These are phyloP conservation scores for Spea bombifrons DNA, from an alignment of 2,113 vertebrate species.

Conservation along the genomic window DNA sequence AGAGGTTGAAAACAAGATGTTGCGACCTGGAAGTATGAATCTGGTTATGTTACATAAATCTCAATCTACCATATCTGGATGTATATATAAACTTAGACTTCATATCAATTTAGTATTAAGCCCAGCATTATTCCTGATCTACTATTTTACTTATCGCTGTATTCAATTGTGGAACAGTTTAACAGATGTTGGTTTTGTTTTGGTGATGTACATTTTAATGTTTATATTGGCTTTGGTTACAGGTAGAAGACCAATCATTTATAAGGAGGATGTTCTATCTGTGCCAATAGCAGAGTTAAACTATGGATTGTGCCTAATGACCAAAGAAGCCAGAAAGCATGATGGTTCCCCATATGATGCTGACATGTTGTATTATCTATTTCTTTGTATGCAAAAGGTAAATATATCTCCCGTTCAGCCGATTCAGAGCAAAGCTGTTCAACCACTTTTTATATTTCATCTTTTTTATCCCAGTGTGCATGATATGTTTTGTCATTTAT, in stretches of 20 bases:
- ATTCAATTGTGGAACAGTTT: too few species aligned
- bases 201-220: too few species aligned
- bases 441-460: too few species aligned
- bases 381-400: conserved; percentile 55
- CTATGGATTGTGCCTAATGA: conserved; percentile 53
- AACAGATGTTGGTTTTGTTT: too few species aligned
- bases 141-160: too few species aligned
- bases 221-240: not conserved
- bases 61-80: not conserved
- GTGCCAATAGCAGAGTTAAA: conserved; percentile 53
- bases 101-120: too few species aligned
- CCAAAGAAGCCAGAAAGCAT: conserved; percentile 48
- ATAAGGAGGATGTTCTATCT: conserved; percentile 52
- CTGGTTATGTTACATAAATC: not conserved
- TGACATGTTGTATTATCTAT: conserved; percentile 51
- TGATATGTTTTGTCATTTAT: too few species aligned
- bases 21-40: conserved; percentile 32
- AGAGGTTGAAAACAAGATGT: conserved; percentile 40
- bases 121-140: too few species aligned
- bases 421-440: too few species aligned
- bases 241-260: conserved; percentile 49
- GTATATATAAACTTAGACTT: too few species aligned
- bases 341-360: conserved; percentile 51
- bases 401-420: not conserved
- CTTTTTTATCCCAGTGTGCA: too few species aligned